Conservation (phyloP, 2,113 vertebrate species). For the Vulpes vulpes region DNA sequence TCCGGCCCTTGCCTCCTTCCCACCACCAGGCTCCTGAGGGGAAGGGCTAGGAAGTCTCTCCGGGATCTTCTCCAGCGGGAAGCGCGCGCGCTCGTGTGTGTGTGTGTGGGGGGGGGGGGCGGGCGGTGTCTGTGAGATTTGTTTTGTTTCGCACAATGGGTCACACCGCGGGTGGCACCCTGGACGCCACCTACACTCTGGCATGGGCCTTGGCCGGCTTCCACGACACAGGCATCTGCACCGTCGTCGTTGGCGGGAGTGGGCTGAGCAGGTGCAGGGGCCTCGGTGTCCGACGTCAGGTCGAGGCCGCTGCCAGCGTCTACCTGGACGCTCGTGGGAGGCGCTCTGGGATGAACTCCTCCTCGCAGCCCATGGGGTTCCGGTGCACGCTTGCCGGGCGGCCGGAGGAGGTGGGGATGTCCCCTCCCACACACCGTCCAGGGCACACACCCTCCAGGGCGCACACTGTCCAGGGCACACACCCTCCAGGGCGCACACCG, state of each 20-base stretch:
- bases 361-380: too few species aligned
- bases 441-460: too few species aligned
- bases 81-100: fast-evolving
- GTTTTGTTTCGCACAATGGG: background rate
- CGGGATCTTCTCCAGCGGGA: background rate
- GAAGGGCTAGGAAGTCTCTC: background rate
- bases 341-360: background rate
- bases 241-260: background rate
- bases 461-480: too few species aligned
- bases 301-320: fast-evolving
- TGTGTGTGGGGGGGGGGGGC: fast-evolving
- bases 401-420: too few species aligned
- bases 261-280: fast-evolving
- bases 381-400: background rate
- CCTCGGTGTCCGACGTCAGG: background rate
- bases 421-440: too few species aligned
- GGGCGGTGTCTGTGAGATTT: fast-evolving
- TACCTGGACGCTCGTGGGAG: too few species aligned
- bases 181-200: background rate
- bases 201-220: background rate
- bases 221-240: fast-evolving
- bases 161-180: background rate
- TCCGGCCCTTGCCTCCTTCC: background rate
- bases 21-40: background rate
- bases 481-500: too few species aligned